Conservation (phyloP, 2,888 invertebrate genomes). For the Dasypolia templi region DNA sequence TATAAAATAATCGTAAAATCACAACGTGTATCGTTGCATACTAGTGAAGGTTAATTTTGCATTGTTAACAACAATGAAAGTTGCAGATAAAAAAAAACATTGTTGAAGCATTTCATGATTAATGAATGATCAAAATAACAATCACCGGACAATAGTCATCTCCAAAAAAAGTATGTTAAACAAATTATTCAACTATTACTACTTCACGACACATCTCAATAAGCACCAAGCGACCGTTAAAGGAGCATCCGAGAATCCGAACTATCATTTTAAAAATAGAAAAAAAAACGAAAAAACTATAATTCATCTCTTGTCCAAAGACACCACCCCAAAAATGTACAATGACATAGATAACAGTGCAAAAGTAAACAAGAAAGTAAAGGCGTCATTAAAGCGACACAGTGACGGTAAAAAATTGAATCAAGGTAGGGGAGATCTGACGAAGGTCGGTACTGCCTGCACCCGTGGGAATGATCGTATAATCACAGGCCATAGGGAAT, state of each 20-base stretch:
- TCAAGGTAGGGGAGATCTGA: slow-evolving; percentile 71
- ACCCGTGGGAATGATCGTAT: slow-evolving; percentile 79
- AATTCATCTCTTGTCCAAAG: slow-evolving; percentile 85
- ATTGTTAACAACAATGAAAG: slow-evolving; percentile 26
- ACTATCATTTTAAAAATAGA: slow-evolving; percentile 69
- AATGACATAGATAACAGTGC: slow-evolving; percentile 85
- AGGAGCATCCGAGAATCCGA: slow-evolving; percentile 73
- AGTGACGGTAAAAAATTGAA: slow-evolving; percentile 76
- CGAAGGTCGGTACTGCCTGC: slow-evolving; percentile 60
- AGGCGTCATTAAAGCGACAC: slow-evolving; percentile 86
- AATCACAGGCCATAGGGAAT: slow-evolving; percentile 62
- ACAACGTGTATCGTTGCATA: not conserved
- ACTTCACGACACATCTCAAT: slow-evolving; percentile 67
- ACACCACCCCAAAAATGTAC: slow-evolving; percentile 81
- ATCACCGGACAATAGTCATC: slow-evolving; percentile 37
- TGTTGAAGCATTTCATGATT: slow-evolving; percentile 42
- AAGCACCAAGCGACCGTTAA: slow-evolving; percentile 77
- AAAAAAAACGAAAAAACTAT: slow-evolving; percentile 74
- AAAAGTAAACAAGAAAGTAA: slow-evolving; percentile 85
- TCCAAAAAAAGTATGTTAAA: slow-evolving; percentile 72
- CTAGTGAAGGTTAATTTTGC: slow-evolving; percentile 19
- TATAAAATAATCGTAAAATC: slow-evolving; percentile 3
- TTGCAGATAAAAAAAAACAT: slow-evolving; percentile 18
- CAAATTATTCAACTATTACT: slow-evolving; percentile 75
- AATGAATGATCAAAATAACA: slow-evolving; percentile 56